Conservation (phyloP, 2,797 vertebrate genomes). For the Myotis vivesi region DNA sequence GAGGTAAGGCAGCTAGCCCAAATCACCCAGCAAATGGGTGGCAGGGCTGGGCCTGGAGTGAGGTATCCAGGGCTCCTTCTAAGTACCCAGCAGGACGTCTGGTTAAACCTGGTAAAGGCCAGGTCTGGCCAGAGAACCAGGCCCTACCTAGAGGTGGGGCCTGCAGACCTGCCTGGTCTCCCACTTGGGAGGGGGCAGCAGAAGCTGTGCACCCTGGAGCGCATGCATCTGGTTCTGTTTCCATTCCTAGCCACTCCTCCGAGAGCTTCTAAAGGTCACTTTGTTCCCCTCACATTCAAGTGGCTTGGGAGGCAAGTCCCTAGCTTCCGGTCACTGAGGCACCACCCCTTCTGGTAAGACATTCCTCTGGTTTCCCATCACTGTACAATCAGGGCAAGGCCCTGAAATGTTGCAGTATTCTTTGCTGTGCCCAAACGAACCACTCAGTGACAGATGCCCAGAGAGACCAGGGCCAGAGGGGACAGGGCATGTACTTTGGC, state of each 20-base stretch:
- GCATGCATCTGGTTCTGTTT: neutral
- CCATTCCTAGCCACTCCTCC: neutral
- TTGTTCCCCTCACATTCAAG: conserved; percentile 50
- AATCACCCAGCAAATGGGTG: neutral
- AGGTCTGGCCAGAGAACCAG: neutral
- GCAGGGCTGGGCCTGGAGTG: neutral
- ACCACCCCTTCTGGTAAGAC: conserved; percentile 29
- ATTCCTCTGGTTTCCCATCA: conserved; percentile 43
- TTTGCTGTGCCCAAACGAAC: neutral
- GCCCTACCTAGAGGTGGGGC: neutral
- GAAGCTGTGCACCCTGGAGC: neutral
- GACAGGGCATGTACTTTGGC: neutral
- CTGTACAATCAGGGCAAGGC: neutral
- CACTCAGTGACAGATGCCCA: neutral
- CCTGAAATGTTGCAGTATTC: neutral
- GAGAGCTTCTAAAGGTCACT: conserved; percentile 47
- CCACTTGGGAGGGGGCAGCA: neutral
- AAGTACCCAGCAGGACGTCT: neutral
- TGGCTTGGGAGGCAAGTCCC: conserved; percentile 4
- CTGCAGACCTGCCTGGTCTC: neutral
- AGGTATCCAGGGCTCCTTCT: neutral
- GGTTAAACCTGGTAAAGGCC: neutral
- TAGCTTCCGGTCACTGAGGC: neutral
- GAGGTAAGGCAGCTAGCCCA: neutral
- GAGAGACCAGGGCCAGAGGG: neutral